phyloP scores from a whole-genome alignment of 2,888 invertebrate species.

The Sinodicranocentrus sp. region DNA sequence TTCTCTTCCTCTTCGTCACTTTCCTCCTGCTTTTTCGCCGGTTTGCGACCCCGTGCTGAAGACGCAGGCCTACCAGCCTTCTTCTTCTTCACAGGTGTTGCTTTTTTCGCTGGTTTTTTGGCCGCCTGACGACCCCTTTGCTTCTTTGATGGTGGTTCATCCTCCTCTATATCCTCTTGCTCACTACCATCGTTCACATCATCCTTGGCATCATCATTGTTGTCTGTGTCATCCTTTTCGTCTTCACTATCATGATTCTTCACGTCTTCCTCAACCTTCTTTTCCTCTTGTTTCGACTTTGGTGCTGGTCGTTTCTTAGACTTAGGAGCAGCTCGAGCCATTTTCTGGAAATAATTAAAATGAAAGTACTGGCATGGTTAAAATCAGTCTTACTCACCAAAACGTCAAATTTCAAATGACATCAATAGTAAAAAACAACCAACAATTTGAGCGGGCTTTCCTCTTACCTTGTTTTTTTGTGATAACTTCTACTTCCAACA shows the following conservation, averaged over 20 bases:
- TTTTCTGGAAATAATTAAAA: too few species aligned
- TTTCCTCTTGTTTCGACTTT: conserved; percentile 11
- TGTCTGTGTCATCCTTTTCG: conserved; percentile 22
- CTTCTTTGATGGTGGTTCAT: conserved; percentile 51
- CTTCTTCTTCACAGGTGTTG: conserved; percentile 26
- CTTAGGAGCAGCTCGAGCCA: conserved; percentile 38
- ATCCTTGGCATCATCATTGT: not conserved
- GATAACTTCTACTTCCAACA: too few species aligned
- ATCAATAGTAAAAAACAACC: too few species aligned
- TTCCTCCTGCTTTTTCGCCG: conserved; percentile 21
- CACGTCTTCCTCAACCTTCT: conserved; percentile 19
- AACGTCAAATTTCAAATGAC: too few species aligned
- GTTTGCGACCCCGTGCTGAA: not conserved
- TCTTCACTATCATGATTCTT: conserved; percentile 13
- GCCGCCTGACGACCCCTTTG: not conserved
- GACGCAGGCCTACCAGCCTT: not conserved
- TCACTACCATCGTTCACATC: conserved; percentile 10
- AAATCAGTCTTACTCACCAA: too few species aligned
- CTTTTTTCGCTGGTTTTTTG: conserved; percentile 8
- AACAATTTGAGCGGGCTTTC: too few species aligned
- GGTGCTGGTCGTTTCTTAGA: conserved; percentile 30
- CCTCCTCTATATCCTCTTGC: not conserved
- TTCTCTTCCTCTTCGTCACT: conserved; percentile 41
- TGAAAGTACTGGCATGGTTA: too few species aligned
- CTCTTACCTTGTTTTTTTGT: too few species aligned